Evolutionary conservation across 2,888 invertebrate species (phyloP), one percentile per base, ranked within the genome.

Genomic region (Mesoligia furuncula): DNA sequence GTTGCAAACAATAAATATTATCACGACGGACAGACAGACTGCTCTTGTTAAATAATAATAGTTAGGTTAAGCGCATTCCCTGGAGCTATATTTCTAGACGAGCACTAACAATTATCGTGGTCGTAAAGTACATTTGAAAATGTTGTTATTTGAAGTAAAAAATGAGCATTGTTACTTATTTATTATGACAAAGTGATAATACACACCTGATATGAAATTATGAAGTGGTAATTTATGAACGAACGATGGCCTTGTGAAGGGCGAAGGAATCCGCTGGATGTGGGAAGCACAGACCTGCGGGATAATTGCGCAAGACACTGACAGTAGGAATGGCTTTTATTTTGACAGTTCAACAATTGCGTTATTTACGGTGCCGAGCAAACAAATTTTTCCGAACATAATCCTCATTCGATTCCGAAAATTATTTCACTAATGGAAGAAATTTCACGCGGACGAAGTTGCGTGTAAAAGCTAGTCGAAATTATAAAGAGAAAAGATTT

Each of bases 1-100:
- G 85, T 88, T 90, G 86, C 77, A 77, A 90, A 90, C 89, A 86
- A 89, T 90, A 89, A 89, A 88, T 88, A 90, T 88, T 77, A 86
- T 80, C 79, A 75, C 80, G 85, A 83, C 80, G 81, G 85, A 83
- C 78, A 74, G 80, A 78, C 85, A 69, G 77, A 80, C 74, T 81
- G 83, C 72, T 75, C 85, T 85, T 87, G 81, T 85, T 87, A 87
- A 83, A 84, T 86, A 85, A 86, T 84, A 85, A 82, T 89, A 74
- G 78, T 84, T 77, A 84, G 74, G 64, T 69, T 78, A 74, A 79
- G 70, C 81, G 66, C 62, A 67, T 48, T 59, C 78, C 81, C 75
- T 39, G 24, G 64, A 71, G 81, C 67, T 64, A 42, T 66, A 70
- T 79, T 81, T 85, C 81, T 84, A 87, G 75, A 87, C 70, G 66